Base-by-base conservation (phyloP, 2,888 invertebrate species). In the Phorcus lineatus region DNA sequence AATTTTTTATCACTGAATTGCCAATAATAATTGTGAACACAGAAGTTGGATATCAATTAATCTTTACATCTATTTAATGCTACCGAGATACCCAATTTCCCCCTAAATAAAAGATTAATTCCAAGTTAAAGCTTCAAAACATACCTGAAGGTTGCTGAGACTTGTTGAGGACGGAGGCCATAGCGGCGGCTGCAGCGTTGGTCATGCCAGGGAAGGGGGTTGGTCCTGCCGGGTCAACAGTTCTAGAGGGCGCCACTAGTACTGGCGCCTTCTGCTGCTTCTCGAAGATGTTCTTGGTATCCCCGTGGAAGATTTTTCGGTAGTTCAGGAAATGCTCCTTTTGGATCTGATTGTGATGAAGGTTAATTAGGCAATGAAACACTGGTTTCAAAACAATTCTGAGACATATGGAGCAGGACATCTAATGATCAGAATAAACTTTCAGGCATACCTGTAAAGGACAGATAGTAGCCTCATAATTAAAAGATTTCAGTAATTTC, bases 291-390 rank as follows among this genome's bases (percentile, higher is more conserved):
- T 97, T 96, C 4, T 95, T 95, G 6, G 95, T 94, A 89, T 97
- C 97, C 80, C 96, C 96, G 62, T 96, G 94, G 22, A 96, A 95
- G 87, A 96, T 96, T 91, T 96, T 96, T 54, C 97, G 93, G 70
- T 97, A 94, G 91, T 96, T 96, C n/a, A 97, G 93, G 91, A 96
- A 97, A 86, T 96, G 96, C 81, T 97, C 96, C 93, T 97, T 97
- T 90, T 97, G 96, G 0, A 86, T 88, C 92, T 92, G 89, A 11
- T 82, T 47, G 47, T 13, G 13, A 47, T 47, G 83, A 75, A 47
- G 52, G 3, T 9, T n/a, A 13, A 13, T n/a, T 0, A 28, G 36
- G 24, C 7, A 6, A 24, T 57, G 24, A 57, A 24, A 55, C n/a
- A 55, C 2, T 19, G 22, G 22, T 6, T n/a, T n/a, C 3, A 9